Evolutionary conservation across 2,113 vertebrate species (phyloP).

Genomic region (Alectura lathami): DNA sequence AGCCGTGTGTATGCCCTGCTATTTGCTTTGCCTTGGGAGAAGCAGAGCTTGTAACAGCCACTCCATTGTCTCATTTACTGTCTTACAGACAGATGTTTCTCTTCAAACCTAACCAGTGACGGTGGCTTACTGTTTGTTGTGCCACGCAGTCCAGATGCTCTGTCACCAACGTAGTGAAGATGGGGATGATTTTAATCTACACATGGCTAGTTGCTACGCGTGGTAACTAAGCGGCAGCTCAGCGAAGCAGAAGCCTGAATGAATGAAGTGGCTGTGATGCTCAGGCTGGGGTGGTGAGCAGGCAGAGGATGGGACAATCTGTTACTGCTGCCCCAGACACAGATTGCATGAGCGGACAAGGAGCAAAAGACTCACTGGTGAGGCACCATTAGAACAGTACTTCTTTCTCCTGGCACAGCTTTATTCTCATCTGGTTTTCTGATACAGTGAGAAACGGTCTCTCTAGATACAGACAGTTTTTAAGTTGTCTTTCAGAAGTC

Average conservation of each 20-base stretch:
- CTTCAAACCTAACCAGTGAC: background rate
- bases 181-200: background rate
- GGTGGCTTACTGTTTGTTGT: fast-evolving
- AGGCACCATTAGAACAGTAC: background rate
- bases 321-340: fast-evolving
- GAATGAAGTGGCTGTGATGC: background rate
- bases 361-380: background rate
- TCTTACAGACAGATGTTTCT: background rate
- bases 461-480: background rate
- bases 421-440: background rate
- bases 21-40: background rate
- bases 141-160: background rate
- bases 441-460: background rate
- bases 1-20: background rate
- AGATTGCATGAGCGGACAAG: background rate
- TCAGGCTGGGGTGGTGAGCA: background rate
- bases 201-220: background rate
- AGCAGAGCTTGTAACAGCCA: background rate
- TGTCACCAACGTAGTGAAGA: background rate
- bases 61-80: background rate
- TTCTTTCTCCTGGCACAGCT: background rate
- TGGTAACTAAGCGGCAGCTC: background rate
- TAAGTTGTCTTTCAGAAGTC: background rate
- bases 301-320: background rate
- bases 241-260: background rate